Evolutionary conservation across 2,888 invertebrate genomes (phyloP), one percentile per base, ranked within the genome.

Genomic region (Dioctria rufipes): DNA sequence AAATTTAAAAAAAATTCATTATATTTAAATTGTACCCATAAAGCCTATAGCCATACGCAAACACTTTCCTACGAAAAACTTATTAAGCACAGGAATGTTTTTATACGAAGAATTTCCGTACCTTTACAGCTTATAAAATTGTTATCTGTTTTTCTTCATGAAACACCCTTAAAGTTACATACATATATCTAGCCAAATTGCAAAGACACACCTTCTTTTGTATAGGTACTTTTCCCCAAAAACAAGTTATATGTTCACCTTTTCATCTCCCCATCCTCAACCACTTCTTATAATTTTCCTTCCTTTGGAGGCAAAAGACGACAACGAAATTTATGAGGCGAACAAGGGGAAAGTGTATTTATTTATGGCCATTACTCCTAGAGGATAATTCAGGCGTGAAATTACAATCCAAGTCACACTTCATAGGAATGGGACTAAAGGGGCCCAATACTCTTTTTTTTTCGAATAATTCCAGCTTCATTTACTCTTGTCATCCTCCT

Each of bases 321-420:
- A 66, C 37, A 66, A 78, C 40, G 13, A 46, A 78, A 51, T 66
- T 65, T 51, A 78, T 66, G 54, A 61, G 54, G 65, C 65, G 42
- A 25, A 66, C 25, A 40, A 66, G 66, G 65, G 51, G 43, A 46
- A 78, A 65, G 46, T 51, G 54, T 66, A 46, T 78, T 78, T 78
- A 78, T 78, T 78, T 78, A 78, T 78, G 78, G 61, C 78, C 65
- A 66, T 66, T 49, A 78, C 40, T 46, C 66, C 79, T 58, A 46
- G 54, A 79, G 79, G 67, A 79, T 79, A 79, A 79, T 79, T 79
- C 79, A 79, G 67, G 79, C 79, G 67, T 79, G 79, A 79, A 79
- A 79, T 79, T 79, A 67, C 79, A 79, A 79, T 66, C 66, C 25
- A 79, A 66, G 60, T 58, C 54, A 54, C 54, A 54, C 11, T 54